Evolutionary conservation across 2,888 invertebrate genomes (phyloP).

Genomic region (Erannis defoliaria): DNA sequence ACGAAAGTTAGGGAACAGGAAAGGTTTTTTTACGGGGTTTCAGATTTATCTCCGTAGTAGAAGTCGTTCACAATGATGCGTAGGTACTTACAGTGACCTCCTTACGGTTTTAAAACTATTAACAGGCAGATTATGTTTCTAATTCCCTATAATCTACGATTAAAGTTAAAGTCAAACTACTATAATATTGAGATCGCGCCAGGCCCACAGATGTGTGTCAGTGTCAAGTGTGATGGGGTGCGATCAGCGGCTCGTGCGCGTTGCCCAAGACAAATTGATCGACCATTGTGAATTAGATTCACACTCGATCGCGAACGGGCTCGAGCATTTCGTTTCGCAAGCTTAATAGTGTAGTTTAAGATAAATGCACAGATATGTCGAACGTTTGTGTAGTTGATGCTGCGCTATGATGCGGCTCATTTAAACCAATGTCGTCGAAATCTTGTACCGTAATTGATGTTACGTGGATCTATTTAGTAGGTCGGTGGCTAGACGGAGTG

Average conservation of each 20-base stretch:
- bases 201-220: constrained; percentile 48
- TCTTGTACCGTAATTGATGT: constrained; percentile 1
- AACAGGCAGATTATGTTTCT: too few relatives aligned
- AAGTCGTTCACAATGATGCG: too few relatives aligned
- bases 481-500: too few relatives aligned
- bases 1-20: too few relatives aligned
- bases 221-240: constrained; percentile 48
- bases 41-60: too few relatives aligned
- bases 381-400: constrained; percentile 27
- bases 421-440: constrained; percentile 16
- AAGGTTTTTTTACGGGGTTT: too few relatives aligned
- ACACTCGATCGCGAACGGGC: constrained; percentile 54
- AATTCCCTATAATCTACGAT: too few relatives aligned
- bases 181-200: too few relatives aligned
- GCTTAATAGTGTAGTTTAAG: constrained; percentile 37
- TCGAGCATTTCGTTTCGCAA: constrained; percentile 45
- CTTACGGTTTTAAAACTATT: too few relatives aligned
- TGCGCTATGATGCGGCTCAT: constrained; percentile 4
- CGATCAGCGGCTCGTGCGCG: constrained; percentile 40
- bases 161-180: too few relatives aligned
- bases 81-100: too few relatives aligned
- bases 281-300: constrained; percentile 59
- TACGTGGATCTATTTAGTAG: background rate
- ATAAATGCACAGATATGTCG: constrained; percentile 40
- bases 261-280: constrained; percentile 42